phyloP scores from a whole-genome alignment of 37 sponge, comb jelly and placozoan species.

The Halisarca cf. caerulea region DNA sequence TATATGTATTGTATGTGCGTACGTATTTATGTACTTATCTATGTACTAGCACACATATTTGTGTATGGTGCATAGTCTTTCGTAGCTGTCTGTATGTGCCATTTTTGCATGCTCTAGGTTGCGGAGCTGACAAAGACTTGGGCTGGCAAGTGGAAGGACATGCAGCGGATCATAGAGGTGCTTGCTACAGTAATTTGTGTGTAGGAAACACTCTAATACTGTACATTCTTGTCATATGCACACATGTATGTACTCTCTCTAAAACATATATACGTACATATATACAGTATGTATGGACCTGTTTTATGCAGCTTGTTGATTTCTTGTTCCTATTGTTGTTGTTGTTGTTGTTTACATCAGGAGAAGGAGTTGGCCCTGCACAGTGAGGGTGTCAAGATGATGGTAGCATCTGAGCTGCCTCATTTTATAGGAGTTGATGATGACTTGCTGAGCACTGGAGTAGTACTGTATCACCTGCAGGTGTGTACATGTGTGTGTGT shows the following conservation, averaged over 20 bases:
- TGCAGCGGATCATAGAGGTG: slow-evolving; percentile 80
- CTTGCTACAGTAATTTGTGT: too few species aligned
- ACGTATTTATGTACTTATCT: background rate
- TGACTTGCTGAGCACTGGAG: slow-evolving; percentile 79
- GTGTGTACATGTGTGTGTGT: slow-evolving; percentile 16
- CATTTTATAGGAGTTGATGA: slow-evolving; percentile 80
- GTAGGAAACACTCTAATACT: too few species aligned
- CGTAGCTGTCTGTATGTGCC: background rate
- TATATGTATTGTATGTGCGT: background rate
- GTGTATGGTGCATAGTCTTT: background rate
- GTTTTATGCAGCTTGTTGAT: too few species aligned
- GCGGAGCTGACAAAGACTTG: slow-evolving; percentile 76
- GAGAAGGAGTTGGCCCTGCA: slow-evolving; percentile 75
- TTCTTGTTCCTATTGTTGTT: too few species aligned
- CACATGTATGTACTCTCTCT: too few species aligned
- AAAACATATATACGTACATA: too few species aligned
- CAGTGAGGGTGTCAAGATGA: slow-evolving; percentile 85
- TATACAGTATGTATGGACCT: too few species aligned
- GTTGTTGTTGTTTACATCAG: slow-evolving; percentile 43
- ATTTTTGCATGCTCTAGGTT: slow-evolving; percentile 38
- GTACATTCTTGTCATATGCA: too few species aligned
- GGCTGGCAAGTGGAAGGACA: slow-evolving; percentile 88
- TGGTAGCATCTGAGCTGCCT: slow-evolving; percentile 79
- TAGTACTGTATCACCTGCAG: slow-evolving; percentile 78
- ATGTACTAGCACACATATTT: background rate